Percentiles rank a stretch among this genome's conserved stretches.
Conservation (phyloP, 1,140 invertebrate genomes). For the Linepithema humile region DNA sequence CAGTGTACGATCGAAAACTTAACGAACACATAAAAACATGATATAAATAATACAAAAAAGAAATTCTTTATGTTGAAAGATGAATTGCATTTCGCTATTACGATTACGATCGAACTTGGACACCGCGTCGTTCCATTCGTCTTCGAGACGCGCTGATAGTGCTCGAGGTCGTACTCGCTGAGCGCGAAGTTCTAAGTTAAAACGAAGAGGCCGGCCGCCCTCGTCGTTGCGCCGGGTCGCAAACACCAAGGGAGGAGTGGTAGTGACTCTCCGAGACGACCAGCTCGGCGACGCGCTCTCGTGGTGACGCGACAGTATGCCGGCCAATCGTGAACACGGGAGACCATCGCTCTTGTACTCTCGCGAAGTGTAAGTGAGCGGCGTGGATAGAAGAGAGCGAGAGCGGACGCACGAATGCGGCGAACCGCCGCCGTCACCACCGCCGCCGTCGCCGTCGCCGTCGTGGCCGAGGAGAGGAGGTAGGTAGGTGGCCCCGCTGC, state of each 20-base stretch:
- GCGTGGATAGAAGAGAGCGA: conserved; percentile 33
- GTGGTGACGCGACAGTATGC: conserved; percentile 38
- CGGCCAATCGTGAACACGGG: conserved; percentile 23
- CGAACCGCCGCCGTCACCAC: neutral
- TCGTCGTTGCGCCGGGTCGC: conserved; percentile 1
- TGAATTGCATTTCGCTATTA: no score
- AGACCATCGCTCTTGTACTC: conserved; percentile 9
- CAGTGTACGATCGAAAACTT: no score
- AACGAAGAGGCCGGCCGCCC: neutral
- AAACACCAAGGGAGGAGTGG: conserved; percentile 17
- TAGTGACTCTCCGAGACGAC: conserved; percentile 14
- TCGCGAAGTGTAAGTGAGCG: neutral
- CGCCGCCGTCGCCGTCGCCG: neutral
- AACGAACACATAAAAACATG: no score
- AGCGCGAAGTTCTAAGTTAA: neutral
- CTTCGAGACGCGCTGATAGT: no score
- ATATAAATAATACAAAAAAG: no score
- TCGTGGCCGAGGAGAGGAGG: conserved; percentile 30
- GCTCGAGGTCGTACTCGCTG: neutral
- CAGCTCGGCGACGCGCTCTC: neutral
- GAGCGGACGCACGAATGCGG: conserved; percentile 13
- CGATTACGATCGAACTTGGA: no score
- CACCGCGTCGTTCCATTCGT: no score
- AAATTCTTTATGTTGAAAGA: no score
- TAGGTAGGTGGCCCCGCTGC: conserved; percentile 37